These are phyloP conservation scores for Uria lomvia DNA, from an alignment of 2,113 vertebrate genomes.

Conservation along the genomic window DNA sequence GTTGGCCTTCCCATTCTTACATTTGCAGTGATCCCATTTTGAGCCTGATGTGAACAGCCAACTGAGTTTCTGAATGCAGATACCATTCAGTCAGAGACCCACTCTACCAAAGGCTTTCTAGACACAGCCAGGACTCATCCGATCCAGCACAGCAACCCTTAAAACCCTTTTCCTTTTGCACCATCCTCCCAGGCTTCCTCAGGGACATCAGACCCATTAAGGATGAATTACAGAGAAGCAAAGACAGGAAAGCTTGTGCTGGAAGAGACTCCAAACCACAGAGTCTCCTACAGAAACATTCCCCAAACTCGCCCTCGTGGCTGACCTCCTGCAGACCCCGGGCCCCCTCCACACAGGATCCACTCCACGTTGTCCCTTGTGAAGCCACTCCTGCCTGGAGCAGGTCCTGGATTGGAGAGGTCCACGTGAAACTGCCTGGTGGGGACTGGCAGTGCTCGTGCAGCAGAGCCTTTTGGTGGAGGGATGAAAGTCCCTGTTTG, in stretches of 20 bases:
- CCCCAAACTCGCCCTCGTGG: fast-evolving
- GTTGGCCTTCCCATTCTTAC: neutral
- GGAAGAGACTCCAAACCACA: neutral
- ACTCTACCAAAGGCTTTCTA: neutral
- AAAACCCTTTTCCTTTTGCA: neutral
- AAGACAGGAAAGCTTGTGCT: neutral
- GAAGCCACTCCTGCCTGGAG: neutral
- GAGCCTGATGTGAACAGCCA: neutral
- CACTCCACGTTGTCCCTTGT: neutral
- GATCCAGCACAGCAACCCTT: neutral
- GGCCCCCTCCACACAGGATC: neutral
- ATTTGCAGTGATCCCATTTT: neutral
- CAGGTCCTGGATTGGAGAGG: neutral
- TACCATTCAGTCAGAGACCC: neutral
- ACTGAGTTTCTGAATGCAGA: neutral
- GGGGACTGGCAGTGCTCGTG: neutral
- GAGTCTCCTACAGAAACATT: neutral
- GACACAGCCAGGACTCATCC: neutral
- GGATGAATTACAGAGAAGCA: neutral
- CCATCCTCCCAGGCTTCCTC: neutral
- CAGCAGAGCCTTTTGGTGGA: neutral
- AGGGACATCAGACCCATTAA: neutral
- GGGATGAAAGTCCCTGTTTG: neutral
- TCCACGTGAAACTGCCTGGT: fast-evolving
- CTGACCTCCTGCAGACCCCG: neutral